phyloP scores from a whole-genome alignment of 2,888 invertebrate genomes.

The Drosophila lacicola region DNA sequence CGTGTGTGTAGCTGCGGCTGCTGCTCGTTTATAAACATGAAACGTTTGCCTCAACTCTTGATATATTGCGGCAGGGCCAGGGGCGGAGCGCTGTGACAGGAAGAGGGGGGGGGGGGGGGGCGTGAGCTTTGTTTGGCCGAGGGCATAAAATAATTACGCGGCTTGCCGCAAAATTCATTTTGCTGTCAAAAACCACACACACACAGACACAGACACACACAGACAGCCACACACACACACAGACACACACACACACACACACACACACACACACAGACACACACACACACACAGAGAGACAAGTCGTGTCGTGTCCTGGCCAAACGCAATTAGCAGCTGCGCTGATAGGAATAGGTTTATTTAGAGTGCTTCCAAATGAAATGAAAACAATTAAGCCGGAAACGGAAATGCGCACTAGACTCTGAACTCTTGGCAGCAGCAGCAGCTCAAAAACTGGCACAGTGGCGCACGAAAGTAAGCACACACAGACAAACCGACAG shows the following conservation, averaged over 20 bases:
- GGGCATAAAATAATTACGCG: conserved; percentile 81
- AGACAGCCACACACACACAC: conserved; percentile 7
- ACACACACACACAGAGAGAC: conserved; percentile 14
- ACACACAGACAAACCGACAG: conserved; percentile 1
- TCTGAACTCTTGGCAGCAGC: conserved; percentile 23
- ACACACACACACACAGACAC: conserved; percentile 23
- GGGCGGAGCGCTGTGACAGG: not conserved
- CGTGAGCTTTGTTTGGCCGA: conserved; percentile 61
- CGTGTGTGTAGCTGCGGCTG: conserved; percentile 13
- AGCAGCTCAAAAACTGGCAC: conserved; percentile 35
- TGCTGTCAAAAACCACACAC: conserved; percentile 50
- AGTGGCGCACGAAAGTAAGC: conserved; percentile 28
- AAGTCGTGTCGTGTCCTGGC: conserved; percentile 24
- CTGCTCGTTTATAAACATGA: conserved; percentile 46
- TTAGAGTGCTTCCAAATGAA: conserved; percentile 60
- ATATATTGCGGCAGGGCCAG: conserved; percentile 61
- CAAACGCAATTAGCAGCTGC: conserved; percentile 58
- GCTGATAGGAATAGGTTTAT: conserved; percentile 56
- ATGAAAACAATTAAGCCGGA: conserved; percentile 67
- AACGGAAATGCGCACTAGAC: conserved; percentile 49
- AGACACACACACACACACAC: conserved; percentile 8
- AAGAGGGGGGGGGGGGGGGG: conserved; percentile 12
- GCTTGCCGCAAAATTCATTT: conserved; percentile 78
- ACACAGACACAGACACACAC: conserved; percentile 18
- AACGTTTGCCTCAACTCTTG: conserved; percentile 64